Percentiles rank a stretch among this genome's conserved stretches.
These are phyloP conservation scores for Elgaria multicarinata DNA, from an alignment of 2,113 vertebrate species.

Conservation along the genomic window DNA sequence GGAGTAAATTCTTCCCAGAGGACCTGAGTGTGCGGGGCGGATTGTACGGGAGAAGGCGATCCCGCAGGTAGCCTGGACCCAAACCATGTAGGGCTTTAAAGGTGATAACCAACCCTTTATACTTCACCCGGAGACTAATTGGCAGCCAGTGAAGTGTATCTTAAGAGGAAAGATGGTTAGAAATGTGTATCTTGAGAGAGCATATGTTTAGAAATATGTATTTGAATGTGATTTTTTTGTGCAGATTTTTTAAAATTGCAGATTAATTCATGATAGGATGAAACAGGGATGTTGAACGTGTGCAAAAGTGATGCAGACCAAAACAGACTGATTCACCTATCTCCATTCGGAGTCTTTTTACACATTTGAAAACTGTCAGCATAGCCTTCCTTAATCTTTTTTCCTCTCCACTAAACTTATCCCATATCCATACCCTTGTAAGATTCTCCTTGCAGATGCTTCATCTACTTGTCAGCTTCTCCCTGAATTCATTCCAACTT, in stretches of 20 bases:
- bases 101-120: too few relatives aligned
- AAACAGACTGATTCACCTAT: background rate
- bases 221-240: background rate
- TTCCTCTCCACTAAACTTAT: background rate
- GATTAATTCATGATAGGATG: background rate
- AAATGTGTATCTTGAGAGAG: background rate
- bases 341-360: background rate
- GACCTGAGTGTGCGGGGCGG: too few relatives aligned
- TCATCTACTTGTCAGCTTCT: background rate
- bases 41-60: too few relatives aligned
- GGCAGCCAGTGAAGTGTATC: too few relatives aligned
- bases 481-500: background rate
- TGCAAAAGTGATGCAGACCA: too few relatives aligned
- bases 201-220: background rate
- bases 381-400: background rate
- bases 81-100: too few relatives aligned
- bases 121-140: too few relatives aligned
- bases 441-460: background rate
- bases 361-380: background rate
- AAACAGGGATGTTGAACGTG: background rate
- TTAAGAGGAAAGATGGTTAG: background rate
- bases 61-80: too few relatives aligned
- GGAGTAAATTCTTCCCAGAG: too few relatives aligned
- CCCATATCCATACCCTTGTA: background rate
- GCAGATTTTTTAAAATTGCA: background rate